A percentile compares a stretch with the other conserved stretches of the same genome.
Evolutionary conservation across 2,113 vertebrate genomes (phyloP).

Genomic region (Amblyopsis rosae): DNA sequence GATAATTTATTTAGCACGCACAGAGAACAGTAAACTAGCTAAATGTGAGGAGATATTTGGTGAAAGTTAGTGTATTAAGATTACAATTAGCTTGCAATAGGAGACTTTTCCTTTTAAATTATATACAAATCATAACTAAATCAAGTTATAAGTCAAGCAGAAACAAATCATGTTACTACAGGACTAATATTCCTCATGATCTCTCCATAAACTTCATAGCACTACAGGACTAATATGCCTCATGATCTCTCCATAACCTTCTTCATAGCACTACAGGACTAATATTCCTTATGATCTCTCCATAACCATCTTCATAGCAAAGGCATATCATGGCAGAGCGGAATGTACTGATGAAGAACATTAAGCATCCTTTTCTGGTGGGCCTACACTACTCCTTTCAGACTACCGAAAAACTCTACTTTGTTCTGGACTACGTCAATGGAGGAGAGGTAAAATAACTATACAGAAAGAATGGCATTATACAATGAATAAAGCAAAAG

Average conservation of each 20-base stretch:
- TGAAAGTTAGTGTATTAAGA: too few relatives aligned
- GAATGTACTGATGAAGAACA: constrained; percentile 82
- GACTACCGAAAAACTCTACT: constrained; percentile 83
- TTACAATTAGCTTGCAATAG: too few relatives aligned
- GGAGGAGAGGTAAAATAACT: constrained; percentile 74
- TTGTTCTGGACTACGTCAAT: constrained; percentile 82
- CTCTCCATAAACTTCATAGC: constrained; percentile 54
- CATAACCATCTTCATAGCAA: constrained; percentile 65
- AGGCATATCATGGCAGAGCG: constrained; percentile 85
- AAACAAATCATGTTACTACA: background rate
- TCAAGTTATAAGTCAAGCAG: background rate
- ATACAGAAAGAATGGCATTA: background rate
- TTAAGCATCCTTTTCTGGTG: constrained; percentile 83
- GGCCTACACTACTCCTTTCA: constrained; percentile 84
- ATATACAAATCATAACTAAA: background rate
- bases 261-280: constrained; percentile 63
- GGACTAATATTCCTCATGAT: background rate
- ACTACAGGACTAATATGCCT: constrained; percentile 20
- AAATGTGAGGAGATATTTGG: too few relatives aligned
- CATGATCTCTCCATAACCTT: background rate
- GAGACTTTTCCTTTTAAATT: too few relatives aligned
- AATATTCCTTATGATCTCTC: background rate
- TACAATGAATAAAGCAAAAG: background rate
- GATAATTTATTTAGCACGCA: too few relatives aligned
- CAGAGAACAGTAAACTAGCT: too few relatives aligned